Conservation (phyloP, 1,140 invertebrate species). For the Pseudomyrmex dendroicus region DNA sequence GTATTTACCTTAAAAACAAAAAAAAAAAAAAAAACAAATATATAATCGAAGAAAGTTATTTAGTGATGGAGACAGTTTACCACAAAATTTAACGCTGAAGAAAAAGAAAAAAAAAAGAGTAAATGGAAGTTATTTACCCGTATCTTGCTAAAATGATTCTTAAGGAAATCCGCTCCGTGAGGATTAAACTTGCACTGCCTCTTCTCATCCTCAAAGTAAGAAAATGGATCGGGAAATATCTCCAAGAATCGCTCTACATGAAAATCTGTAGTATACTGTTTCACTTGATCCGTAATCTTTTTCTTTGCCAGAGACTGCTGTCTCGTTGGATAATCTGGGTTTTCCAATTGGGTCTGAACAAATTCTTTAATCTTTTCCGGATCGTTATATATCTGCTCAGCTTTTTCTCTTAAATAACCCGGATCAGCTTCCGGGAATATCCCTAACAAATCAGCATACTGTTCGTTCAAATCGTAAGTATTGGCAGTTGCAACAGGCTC, state of each 20-base stretch:
- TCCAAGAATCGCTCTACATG: conserved; percentile 85
- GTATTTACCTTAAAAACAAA: conserved; percentile 50
- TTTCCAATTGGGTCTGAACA: conserved; percentile 80
- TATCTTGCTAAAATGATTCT: conserved; percentile 72
- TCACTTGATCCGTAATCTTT: conserved; percentile 78
- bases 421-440: conserved; percentile 86
- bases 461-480: conserved; percentile 65
- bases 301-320: conserved; percentile 83
- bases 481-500: conserved; percentile 2
- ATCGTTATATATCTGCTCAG: conserved; percentile 69
- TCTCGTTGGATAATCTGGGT: conserved; percentile 85
- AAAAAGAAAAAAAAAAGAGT: conserved; percentile 18
- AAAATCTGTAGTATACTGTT: conserved; percentile 83
- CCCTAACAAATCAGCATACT: conserved; percentile 79
- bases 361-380: conserved; percentile 77
- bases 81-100: too few relatives aligned
- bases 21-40: background rate
- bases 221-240: conserved; percentile 86
- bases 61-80: too few relatives aligned
- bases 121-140: conserved; percentile 64
- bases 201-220: conserved; percentile 83
- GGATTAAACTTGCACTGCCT: conserved; percentile 74
- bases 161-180: conserved; percentile 79
- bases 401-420: conserved; percentile 82
- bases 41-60: too few relatives aligned